Base-by-base conservation (phyloP, 2,113 vertebrate species). In the Neofelis nebulosa region DNA sequence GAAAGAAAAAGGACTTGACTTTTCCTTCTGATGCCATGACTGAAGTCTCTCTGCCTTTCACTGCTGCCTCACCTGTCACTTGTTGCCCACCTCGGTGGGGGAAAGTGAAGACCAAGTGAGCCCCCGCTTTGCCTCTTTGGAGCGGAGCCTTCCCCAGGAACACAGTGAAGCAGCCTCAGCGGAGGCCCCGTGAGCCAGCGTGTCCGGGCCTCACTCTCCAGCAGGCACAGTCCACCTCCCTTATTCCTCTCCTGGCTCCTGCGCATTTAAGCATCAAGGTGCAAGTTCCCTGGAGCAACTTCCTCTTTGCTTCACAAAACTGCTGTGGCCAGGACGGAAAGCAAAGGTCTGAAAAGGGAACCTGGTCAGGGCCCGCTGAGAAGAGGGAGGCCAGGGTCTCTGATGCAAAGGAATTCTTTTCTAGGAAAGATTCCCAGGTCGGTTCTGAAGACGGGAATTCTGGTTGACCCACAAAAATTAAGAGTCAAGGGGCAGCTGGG, bases 311-410 rank as follows among this genome's bases (percentile, higher is more conserved):
- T 33, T 48, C 71, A 71, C 27, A 21, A 33, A 74, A 68, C 71
- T 21, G 5, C 38, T 19, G 38, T 33, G 1, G 27, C 33, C 5
- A 23, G 29, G 19, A 73, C 73, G 87, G 38, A 29, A 55, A 25
- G 66, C 15, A 7, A 41, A n/a, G 68, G 33, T 36, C 86, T 50
- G 91, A 50, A 19, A 52, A 90, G 41, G 52, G 61, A 78, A 55
- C 14, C 13, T 16, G 1, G 0, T 25, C 0, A 3, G 45, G 83
- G 57, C 36, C n/a, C 16, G 4, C 25, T 3, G 68, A 71, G 61
- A 48, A 73, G 23, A 84, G 52, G 9, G 4, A 19, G 63, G 61
- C 13, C 2, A 4, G 15, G 65, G 31, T 12, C 41, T 33, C 71
- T 23, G 65, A 66, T 10, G 27, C 69, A 41, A 33, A n/a, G 69